Base-by-base conservation (phyloP, 2,888 invertebrate genomes). In the Phania funesta region DNA sequence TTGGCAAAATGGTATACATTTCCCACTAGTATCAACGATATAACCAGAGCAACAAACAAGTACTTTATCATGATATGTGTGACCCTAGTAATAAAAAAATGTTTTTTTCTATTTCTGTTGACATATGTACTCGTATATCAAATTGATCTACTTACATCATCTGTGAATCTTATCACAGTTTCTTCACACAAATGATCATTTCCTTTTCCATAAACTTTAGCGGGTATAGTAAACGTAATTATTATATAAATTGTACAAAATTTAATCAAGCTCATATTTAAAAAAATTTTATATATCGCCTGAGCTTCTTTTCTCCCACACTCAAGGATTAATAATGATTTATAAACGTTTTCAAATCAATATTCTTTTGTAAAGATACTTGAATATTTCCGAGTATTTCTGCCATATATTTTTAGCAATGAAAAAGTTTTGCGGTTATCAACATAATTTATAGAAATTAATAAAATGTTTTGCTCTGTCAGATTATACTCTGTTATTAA, bases 1-100 rank as follows among this genome's bases (percentile, higher is more conserved):
- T 26, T 32, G 13, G 16, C 26, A 54, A 29, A 26, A 4, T 35
- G 79, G 58, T 3, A 50, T 52, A 29, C 68, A 74, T 22, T 65
- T 46, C 6, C 29, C 52, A 24, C 48, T 54, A 26, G 9, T 56
- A 24, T 65, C 60, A 11, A n/a, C 16, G 0, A 29, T 26, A 46
- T 68, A 74, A 20, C 74, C 68, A 7, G 24, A 5, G 18, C 80
- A 80, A 18, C 73, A 74, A 4, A 54, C 41, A 16, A 5, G 0
- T 24, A 44, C 26, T n/a, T n/a, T 64, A n/a, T 44, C 16, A 3
- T 50, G 6, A 38, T 29, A 41, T 7, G 26, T 20, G 3, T 11
- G 9, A 4, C 73, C 73, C 73, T 74, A 9, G 16, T 6, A 44
- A 11, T 8, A 70, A 46, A 46, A 24, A 22, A 50, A 6, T 29